Evolutionary conservation across 2,797 vertebrate genomes (phyloP), one percentile per base, ranked within the genome.

Genomic region (Thripadectes ignobilis): DNA sequence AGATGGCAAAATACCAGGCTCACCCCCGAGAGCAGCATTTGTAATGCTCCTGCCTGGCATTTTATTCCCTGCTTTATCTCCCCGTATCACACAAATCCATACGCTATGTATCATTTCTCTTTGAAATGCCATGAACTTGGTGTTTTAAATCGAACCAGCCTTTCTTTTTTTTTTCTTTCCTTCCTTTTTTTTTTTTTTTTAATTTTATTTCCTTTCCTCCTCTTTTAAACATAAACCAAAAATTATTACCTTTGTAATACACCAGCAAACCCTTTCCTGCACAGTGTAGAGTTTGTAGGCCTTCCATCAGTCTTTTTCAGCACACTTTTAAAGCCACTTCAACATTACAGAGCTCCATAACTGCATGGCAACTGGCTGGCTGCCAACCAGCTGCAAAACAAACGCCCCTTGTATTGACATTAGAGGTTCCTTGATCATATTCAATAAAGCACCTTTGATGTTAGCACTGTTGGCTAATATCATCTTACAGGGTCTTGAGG

Each of bases 91-190:
- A 84, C 91, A 84, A 84, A 89, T 92, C 92, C 83, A 65, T 72
- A 85, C 10, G 0, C 87, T 49, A 46, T 72, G 88, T 94, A 97
- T 97, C 97, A 85, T 95, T 96, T 96, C 96, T 92, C 80, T 98
- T 97, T 96, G 97, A 97, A 98, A 98, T 97, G 97, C 97, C 97
- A 96, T 97, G 98, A 97, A 98, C 98, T 98, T 98, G 98, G 96
- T 94, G 97, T 96, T 98, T 98, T 97, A 97, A 95, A 96, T 92
- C 92, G 27, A 97, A 97, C 80, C 87, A 73, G 91, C 91, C 24
- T 55, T 52, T 24, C 2, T 24, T 5, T 3, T 17, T 12, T 13
- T 39, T 8, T 3, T 8, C 34, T 36, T 36, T 5, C 8, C 24
- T 55, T 52, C 22, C 2, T 24, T 5, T 3, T 17, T 12, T 13